Evolutionary conservation across 2,113 vertebrate genomes (phyloP), one percentile per base, ranked within the genome.

Genomic region (Progne subis): DNA sequence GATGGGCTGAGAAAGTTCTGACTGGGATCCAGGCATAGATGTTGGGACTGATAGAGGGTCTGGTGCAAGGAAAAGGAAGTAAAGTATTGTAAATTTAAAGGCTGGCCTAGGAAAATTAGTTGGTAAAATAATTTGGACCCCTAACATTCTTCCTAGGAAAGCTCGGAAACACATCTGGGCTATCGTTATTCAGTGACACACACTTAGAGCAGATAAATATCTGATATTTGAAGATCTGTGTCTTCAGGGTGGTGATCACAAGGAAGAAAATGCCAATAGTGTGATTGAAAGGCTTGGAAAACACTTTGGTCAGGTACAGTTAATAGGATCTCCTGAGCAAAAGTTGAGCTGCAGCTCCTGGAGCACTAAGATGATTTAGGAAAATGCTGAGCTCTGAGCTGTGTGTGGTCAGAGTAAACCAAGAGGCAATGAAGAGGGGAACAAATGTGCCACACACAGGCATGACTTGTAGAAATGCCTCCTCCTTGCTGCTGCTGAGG

Each of bases 381-480:
- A 82, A 82, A 64, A 64, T 63, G 44, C 44, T 64, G 81, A 60
- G 46, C 53, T 78, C 49, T 46, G 32, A 67, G 18, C 18, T 41
- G 4, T 50, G n/a, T 56, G 34, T 26, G 39, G 32, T 70, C 64
- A 75, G 59, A 79, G 41, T 37, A 67, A 86, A 56, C 0, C 23
- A 79, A 59, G 46, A 71, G 25, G 37, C 41, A 65, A 82, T n/a
- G 39, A 25, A 18, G 14, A 29, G 47, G 32, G 55, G 34, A 88
- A 41, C 9, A 76, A 55, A 74, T 11, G 9, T 57, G 28, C 7
- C 6, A 12, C 17, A 9, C 15, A 29, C 20, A 4, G 0, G 0
- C 2, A 0, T 10, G 37, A 37, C 37, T 37, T 37, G 37, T 37
- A 37, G 37, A 37, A 37, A 37, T 37, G 37, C 37, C 37, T 37